Evolutionary conservation across 2,113 vertebrate species (phyloP), one percentile per base, ranked within the genome.

Genomic region (Dipodomys spectabilis): DNA sequence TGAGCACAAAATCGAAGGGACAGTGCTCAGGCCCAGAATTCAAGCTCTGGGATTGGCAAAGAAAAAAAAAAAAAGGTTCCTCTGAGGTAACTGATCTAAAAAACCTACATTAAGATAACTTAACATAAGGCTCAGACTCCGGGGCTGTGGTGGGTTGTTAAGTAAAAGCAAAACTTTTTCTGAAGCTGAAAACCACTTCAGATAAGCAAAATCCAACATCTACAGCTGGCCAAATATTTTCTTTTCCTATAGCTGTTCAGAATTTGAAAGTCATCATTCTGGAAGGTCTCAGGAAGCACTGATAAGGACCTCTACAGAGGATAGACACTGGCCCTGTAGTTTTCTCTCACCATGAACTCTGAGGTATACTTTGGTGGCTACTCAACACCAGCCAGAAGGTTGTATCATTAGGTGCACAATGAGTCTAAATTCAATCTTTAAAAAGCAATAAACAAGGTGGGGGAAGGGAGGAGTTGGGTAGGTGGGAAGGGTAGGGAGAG

Each of bases 131-230:
- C 69, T 84, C 62, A 73, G 69, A 60, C 20, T 75, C 27, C 23
- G n/a, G 32, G 79, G 12, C 60, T 72, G 7, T 71, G 9, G 35
- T 53, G 44, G 64, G n/a, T 83, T 80, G 35, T 72, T 62, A 84
- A 62, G 22, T 80, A 84, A 73, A 94, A 87, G 88, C 5, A 77
- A 86, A 95, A 92, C 90, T 74, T 73, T 28, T 39, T 93, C 39
- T 85, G 75, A 90, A 83, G 74, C 68, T 90, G 44, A 71, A 88
- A 74, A 80, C 16, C 53, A 27, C 15, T 78, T 18, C 20, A 90
- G 32, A 74, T 73, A 83, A 73, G 74, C 45, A 92, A 39, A 83
- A 62, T 32, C 27, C 44, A 49, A 32, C 44, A 53, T 89, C 69
- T 13, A 60, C 30, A 79, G 25, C 12, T 86, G 72, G 25, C 13